Evolutionary conservation across 2,888 invertebrate genomes (phyloP).

Genomic region (Coleophora flavipennella): DNA sequence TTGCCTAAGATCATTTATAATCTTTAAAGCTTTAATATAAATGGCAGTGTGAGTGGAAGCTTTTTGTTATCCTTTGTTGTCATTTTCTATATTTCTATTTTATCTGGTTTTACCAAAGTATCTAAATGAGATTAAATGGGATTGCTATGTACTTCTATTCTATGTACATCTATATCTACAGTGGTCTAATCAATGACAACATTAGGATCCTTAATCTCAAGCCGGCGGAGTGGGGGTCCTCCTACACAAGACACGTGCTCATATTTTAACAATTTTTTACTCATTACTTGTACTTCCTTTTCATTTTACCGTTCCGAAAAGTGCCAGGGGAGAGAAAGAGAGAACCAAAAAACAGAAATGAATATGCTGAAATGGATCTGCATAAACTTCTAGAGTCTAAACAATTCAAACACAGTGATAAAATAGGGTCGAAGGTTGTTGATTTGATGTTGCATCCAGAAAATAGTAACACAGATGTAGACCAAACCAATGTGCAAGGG

Average conservation of each 20-base stretch:
- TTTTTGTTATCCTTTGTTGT: conserved; percentile 37
- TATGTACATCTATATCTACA: conserved; percentile 41
- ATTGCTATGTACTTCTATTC: conserved; percentile 25
- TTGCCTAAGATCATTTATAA: conserved; percentile 9
- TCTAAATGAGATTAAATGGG: conserved; percentile 29
- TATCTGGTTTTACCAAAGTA: conserved; percentile 24
- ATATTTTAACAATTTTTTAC: conserved; percentile 60
- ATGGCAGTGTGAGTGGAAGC: conserved; percentile 50
- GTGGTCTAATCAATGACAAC: conserved; percentile 52
- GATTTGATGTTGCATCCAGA: conserved; percentile 18
- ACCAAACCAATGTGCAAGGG: conserved; percentile 13
- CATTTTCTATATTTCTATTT: conserved; percentile 24
- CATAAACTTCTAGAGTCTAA: conserved; percentile 15
- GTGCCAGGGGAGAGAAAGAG: conserved; percentile 62
- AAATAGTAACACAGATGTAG: conserved; percentile 5
- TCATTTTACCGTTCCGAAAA: conserved; percentile 46
- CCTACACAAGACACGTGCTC: conserved; percentile 69
- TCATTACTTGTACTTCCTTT: conserved; percentile 72
- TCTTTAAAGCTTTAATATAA: conserved; percentile 36
- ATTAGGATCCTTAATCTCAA: conserved; percentile 40
- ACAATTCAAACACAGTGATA: not conserved
- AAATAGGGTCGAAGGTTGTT: not conserved
- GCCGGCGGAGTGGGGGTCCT: conserved; percentile 53
- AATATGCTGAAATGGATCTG: conserved; percentile 45
- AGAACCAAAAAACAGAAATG: conserved; percentile 54